phyloP scores from a whole-genome alignment of 2,113 vertebrate genomes.

The Lontra canadensis region DNA sequence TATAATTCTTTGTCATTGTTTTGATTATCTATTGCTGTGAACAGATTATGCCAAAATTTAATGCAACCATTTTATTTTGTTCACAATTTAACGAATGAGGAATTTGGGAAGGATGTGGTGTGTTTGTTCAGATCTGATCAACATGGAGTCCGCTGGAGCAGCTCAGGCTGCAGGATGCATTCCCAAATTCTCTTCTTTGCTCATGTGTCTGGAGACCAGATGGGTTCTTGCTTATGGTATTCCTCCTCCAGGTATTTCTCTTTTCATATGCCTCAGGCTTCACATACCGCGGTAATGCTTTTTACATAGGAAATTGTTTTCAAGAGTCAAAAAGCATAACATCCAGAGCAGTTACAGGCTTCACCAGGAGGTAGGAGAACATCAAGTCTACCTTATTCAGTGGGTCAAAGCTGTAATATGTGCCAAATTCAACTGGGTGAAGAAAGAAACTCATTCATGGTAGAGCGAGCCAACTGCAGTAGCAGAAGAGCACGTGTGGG shows the following conservation, averaged over 20 bases:
- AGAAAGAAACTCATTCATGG: not conserved
- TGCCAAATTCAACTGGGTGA: not conserved
- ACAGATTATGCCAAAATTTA: not conserved
- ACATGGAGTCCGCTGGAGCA: not conserved
- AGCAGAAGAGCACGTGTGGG: not conserved
- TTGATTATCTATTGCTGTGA: not conserved
- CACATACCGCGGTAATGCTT: not conserved
- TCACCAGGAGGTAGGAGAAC: not conserved
- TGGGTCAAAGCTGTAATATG: not conserved
- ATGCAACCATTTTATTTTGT: not conserved
- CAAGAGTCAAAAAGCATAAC: not conserved
- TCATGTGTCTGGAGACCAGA: not conserved
- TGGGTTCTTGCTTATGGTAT: not conserved
- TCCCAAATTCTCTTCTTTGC: not conserved
- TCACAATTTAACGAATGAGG: not conserved
- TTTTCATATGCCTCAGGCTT: not conserved
- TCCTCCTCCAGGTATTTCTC: too few relatives aligned
- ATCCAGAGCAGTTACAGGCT: not conserved
- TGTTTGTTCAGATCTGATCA: not conserved
- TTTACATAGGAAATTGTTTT: not conserved
- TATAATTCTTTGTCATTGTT: not conserved
- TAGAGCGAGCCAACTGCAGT: not conserved
- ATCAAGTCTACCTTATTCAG: not conserved
- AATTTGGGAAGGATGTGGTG: not conserved
- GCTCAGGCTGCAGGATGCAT: too few relatives aligned